Evolutionary conservation across 2,888 invertebrate species (phyloP).

Genomic region (Colostygia pectinataria): DNA sequence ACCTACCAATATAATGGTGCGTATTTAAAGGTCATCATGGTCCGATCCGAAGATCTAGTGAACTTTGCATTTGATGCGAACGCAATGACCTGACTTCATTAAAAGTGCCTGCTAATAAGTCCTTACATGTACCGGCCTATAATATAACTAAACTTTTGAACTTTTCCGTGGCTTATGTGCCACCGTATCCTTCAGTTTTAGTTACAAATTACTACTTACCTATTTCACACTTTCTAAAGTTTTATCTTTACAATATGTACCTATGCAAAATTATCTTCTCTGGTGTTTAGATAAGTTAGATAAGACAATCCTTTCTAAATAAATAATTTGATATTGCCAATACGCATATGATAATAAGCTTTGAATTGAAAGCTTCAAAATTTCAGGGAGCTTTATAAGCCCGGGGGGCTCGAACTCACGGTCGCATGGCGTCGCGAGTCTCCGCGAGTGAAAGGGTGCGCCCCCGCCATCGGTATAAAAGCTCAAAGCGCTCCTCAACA

Average conservation of each 20-base stretch:
- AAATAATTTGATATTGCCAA: no score
- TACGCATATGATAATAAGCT: conserved; percentile 6
- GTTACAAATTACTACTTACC: no score
- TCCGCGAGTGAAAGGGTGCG: conserved; percentile 74
- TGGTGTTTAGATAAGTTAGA: no score
- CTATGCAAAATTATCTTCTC: no score
- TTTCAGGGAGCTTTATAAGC: conserved; percentile 44
- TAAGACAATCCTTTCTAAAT: no score
- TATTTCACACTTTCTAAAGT: no score
- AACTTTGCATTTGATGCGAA: conserved; percentile 36
- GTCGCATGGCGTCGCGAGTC: conserved; percentile 54
- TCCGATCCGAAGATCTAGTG: conserved; percentile 28
- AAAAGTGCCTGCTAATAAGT: not conserved
- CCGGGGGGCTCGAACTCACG: conserved; percentile 66
- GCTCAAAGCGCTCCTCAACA: conserved; percentile 59
- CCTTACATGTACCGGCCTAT: not conserved
- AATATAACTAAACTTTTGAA: no score
- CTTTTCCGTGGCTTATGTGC: no score
- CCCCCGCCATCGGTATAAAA: conserved; percentile 69
- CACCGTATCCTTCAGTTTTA: no score
- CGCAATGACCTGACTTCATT: conserved; percentile 28
- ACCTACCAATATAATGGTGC: not conserved
- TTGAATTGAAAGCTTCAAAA: conserved; percentile 30
- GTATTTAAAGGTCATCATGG: conserved; percentile 10
- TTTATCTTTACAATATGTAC: no score